Evolutionary conservation across 2,113 vertebrate genomes (phyloP), one percentile per base, ranked within the genome.

Genomic region (Centropus unirufus): DNA sequence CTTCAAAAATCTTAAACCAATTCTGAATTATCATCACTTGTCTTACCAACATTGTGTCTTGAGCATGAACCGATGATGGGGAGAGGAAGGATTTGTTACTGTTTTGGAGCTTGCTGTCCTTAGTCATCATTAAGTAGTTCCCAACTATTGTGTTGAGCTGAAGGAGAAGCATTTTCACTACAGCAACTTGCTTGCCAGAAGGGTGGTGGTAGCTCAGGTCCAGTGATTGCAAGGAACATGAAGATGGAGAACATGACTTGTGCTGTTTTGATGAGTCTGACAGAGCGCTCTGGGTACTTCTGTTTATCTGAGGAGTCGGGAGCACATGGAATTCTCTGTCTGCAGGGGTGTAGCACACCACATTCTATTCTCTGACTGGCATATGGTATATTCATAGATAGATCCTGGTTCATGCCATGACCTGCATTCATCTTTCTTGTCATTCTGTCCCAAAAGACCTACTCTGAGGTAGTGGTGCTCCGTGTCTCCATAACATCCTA

Each of bases 111-210:
- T 76, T 82, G 69, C 40, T 84, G 63, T 57, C 74, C 51, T 58
- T 63, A 73, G 44, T 49, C 36, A 32, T 64, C n/a, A 18, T 49
- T 42, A 44, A 85, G 8, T 69, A n/a, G 32, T 64, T 72, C 14
- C 49, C 52, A n/a, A n/a, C 64, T 78, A 26, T 75, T 87, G 22
- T 3, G 1, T 5, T 70, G 73, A 29, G 61, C 47, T 52, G 49
- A 21, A 8, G 52, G 27, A 84, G 73, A 83, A 87, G 40, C 23
- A 4, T 86, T 89, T 83, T 80, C 29, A 29, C 7, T 63, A 4
- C 0, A 1, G 32, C 9, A 9, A 20, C 32, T 61, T 72, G n/a
- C 0, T 0, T 89, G 54, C 36, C 32, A n/a, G 57, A 40, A 88
- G 32, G 10, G 27, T 44, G 49, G 11, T 69, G 87, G 42, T 77